Evolutionary conservation across 2,113 vertebrate genomes (phyloP).

Genomic region (Gambusia holbrooki): DNA sequence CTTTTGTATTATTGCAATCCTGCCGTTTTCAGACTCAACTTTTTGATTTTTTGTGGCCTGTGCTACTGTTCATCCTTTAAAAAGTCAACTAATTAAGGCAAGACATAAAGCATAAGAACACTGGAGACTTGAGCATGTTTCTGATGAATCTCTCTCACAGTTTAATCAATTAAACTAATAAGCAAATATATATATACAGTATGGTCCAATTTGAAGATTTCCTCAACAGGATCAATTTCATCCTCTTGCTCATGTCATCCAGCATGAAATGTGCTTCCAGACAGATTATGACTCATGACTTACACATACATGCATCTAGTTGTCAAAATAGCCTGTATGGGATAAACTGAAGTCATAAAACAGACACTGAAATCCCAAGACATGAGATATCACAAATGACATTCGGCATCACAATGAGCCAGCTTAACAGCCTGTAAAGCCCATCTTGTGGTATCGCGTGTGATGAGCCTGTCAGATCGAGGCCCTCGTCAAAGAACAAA

Average conservation of each 20-base stretch:
- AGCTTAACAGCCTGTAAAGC: neutral
- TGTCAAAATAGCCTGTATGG: slow-evolving; percentile 3
- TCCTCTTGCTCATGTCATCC: neutral
- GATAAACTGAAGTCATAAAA: slow-evolving; percentile 30
- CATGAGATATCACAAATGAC: slow-evolving; percentile 24
- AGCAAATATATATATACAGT: too few species aligned
- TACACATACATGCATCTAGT: slow-evolving; percentile 16
- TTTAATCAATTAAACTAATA: too few species aligned
- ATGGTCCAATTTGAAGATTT: too few species aligned
- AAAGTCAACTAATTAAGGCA: too few species aligned
- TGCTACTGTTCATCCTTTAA: too few species aligned
- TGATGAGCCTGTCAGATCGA: neutral
- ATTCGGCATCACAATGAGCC: slow-evolving; percentile 11
- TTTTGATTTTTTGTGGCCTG: too few species aligned
- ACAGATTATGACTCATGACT: slow-evolving; percentile 45
- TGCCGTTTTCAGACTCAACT: too few species aligned
- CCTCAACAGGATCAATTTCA: too few species aligned
- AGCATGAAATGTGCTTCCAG: neutral
- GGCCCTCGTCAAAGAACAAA: slow-evolving; percentile 20
- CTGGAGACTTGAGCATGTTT: too few species aligned
- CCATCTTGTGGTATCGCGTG: slow-evolving; percentile 11
- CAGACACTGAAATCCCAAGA: slow-evolving; percentile 4
- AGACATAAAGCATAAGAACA: too few species aligned
- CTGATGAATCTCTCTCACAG: too few species aligned
- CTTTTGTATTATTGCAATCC: too few species aligned